A percentile compares a stretch with the other conserved stretches of the same genome.
Evolutionary conservation across 1,140 invertebrate species (phyloP).

Genomic region (Musca domestica): DNA sequence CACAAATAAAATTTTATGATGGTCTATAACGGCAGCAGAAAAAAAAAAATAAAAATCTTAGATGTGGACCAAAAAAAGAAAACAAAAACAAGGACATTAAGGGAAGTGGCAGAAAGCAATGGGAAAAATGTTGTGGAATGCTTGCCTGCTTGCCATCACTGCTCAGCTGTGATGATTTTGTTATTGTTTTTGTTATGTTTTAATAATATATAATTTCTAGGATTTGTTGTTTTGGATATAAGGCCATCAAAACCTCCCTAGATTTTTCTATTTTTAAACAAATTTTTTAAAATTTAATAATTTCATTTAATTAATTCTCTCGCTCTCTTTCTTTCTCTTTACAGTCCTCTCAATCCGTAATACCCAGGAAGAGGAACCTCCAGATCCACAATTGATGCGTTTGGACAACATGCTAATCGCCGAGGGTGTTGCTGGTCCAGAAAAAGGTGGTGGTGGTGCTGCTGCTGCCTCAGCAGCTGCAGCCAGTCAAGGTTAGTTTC

Average conservation of each 20-base stretch:
- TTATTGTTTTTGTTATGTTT: no score
- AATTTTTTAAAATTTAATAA: not conserved
- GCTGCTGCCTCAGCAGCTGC: conserved; percentile 88
- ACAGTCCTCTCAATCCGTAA: conserved; percentile 91
- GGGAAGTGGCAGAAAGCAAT: not conserved
- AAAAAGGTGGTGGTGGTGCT: conserved; percentile 91
- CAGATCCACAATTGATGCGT: conserved; percentile 97
- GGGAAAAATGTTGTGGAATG: not conserved
- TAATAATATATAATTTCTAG: no score
- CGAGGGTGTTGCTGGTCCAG: conserved; percentile 97
- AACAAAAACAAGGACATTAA: conserved; percentile 3
- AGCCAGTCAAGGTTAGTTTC: conserved; percentile 69
- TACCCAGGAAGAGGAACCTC: conserved; percentile 97
- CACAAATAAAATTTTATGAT: conserved; percentile 25
- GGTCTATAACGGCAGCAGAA: conserved; percentile 12
- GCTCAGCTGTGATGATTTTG: no score
- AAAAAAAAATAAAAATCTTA: not conserved
- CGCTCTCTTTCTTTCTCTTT: conserved; percentile 47
- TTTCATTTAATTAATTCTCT: not conserved
- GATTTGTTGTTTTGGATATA: no score
- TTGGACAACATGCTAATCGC: conserved; percentile 99
- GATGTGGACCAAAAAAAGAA: not conserved
- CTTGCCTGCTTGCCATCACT: no score
- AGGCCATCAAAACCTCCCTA: no score
- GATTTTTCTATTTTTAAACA: not conserved